phyloP scores from a whole-genome alignment of 2,797 vertebrate genomes.

The Lates japonicus region DNA sequence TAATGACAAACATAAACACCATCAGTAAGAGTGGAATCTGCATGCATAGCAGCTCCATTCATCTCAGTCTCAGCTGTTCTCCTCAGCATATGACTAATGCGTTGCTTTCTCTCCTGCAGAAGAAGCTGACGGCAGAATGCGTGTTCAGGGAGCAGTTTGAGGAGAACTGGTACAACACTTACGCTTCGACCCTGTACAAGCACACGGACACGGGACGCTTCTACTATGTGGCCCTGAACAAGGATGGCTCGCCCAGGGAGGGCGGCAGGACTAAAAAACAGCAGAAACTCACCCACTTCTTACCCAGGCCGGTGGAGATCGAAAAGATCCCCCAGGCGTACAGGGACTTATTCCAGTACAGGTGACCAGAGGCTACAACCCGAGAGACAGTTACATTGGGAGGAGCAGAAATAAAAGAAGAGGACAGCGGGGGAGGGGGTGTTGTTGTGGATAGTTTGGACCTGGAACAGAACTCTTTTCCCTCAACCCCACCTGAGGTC shows the following conservation, averaged over 20 bases:
- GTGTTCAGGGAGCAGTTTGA: conserved; percentile 99
- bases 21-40: conserved; percentile 15
- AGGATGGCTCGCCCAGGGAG: conserved; percentile 97
- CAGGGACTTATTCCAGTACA: conserved; percentile 96
- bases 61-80: conserved; percentile 6
- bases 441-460: conserved; percentile 61
- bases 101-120: conserved; percentile 85
- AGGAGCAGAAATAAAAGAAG: conserved; percentile 35
- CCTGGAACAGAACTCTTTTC: conserved; percentile 67
- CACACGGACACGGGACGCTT: conserved; percentile 94
- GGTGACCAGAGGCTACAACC: conserved; percentile 87
- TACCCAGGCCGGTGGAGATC: conserved; percentile 96
- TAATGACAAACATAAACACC: conserved; percentile 21
- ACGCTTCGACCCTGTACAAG: conserved; percentile 96
- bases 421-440: conserved; percentile 1
- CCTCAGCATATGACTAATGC: conserved; percentile 8
- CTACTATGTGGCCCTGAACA: conserved; percentile 98
- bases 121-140: conserved; percentile 96
- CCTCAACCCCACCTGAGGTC: conserved; percentile 69
- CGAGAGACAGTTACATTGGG: conserved; percentile 38
- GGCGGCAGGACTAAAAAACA: conserved; percentile 98
- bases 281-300: conserved; percentile 98
- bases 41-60: conserved; percentile 3
- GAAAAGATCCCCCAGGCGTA: conserved; percentile 95
- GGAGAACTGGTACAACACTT: conserved; percentile 99